A percentile compares a stretch with the other conserved stretches of the same genome.
phyloP scores from a whole-genome alignment of 2,797 vertebrate genomes.

The Semaprochilodus insignis region DNA sequence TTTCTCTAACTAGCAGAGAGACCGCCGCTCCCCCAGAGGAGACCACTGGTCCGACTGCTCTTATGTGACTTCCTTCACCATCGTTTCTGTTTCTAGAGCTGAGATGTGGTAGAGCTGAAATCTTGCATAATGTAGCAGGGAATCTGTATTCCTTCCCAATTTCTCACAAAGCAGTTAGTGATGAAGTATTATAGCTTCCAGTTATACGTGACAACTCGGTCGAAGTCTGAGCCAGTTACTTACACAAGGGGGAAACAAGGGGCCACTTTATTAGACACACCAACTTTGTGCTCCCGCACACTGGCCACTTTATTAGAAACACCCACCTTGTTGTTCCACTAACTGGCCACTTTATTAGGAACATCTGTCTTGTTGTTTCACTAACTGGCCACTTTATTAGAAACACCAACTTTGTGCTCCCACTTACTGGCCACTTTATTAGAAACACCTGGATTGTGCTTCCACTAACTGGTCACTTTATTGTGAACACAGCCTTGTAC shows the following conservation, averaged over 20 bases:
- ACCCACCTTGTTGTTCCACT: background rate
- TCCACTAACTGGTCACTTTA: too few species aligned
- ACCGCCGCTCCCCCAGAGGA: slow-evolving; percentile 5
- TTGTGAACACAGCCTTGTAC: too few species aligned
- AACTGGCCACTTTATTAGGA: too few species aligned
- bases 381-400: too few species aligned
- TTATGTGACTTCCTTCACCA: slow-evolving; percentile 30
- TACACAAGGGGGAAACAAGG: too few species aligned
- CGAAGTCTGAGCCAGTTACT: background rate
- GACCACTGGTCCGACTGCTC: background rate
- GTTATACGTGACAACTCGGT: background rate
- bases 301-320: background rate
- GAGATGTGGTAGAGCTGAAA: background rate
- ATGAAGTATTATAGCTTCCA: background rate
- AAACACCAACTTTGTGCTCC: too few species aligned
- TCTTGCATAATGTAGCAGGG: background rate
- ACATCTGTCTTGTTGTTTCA: too few species aligned
- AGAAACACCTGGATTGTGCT: too few species aligned
- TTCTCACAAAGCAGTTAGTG: background rate
- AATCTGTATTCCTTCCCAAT: background rate
- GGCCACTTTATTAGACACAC: background rate
- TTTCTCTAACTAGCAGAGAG: slow-evolving; percentile 20
- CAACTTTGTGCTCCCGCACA: background rate
- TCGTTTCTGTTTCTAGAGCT: slow-evolving; percentile 12
- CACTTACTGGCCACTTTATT: too few species aligned